Evolutionary conservation across 1,140 invertebrate species (phyloP), one percentile per base, ranked within the genome.

Genomic region (Solenopsis invicta): DNA sequence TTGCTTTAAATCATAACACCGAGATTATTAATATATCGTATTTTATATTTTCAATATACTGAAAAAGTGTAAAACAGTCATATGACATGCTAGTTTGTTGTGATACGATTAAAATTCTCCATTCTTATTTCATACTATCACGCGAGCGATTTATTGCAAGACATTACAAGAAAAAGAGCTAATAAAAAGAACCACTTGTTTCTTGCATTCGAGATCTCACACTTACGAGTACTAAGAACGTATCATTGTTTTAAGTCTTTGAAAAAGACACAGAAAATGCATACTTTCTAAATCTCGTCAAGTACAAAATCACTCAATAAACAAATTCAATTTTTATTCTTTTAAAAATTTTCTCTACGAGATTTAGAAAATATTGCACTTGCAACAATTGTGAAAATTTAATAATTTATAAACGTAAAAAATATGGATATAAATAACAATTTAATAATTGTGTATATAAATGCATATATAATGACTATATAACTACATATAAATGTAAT

Each of bases 131-230:
- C 41, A 4, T 41, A 37, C 64, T 67, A 10, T 74, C 16, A 9
- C 5, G 9, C 16, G 16, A 77, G 10, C 12, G 18, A 61, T 18
- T 77, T 61, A 76, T 61, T 4, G 8, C 18, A 37, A 59, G n/a
- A 56, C n/a, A 45, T 45, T 41, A 76, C 8, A 76, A 24, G 3
- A 76, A 4, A 18, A 1, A 13, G 13, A 59, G 4, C n/a, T 74
- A 10, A 74, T 75, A 56, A 16, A 59, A 71, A 66, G 56, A 75
- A 59, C 12, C n/a, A 45, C 18, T 0, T 41, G n/a, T 21, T 69
- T 69, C 34, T 69, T 52, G 21, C 6, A 24, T 59, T 61, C 16
- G 13, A 59, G n/a, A 74, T 37, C 2, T 54, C 41, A 16, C 37
- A 21, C 24, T 21, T 0, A 37, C 6, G 3, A 41, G 72, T 5